Base-by-base conservation (phyloP, 1,140 invertebrate genomes). In the Drosophila melanica region DNA sequence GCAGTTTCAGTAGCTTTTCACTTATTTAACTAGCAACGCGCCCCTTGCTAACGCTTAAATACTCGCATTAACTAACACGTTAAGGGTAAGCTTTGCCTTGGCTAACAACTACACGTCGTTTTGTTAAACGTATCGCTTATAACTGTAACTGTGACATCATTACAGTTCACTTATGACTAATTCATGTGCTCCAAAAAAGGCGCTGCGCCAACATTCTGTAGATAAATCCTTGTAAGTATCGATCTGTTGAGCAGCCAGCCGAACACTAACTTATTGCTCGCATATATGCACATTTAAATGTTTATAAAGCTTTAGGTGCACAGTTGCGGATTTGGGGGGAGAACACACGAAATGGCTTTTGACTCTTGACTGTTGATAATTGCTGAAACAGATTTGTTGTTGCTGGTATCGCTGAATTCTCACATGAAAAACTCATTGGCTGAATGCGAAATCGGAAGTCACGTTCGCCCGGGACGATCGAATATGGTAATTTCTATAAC, bases 401-500 rank as follows among this genome's bases (percentile, higher is more conserved):
- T 84, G 50, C 39, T 65, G 69, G 47, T 42, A 70, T 30, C 68
- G 67, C 59, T 44, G 70, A 45, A 54, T 60, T 92, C 91, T 95
- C 93, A 96, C 95, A 96, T 95, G 91, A 96, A 96, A 93, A 96
- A 95, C 92, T 96, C 95, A 92, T 94, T 94, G 60, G 95, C 95
- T 91, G 95, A 95, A 94, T 95, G 94, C 74, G 95, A 95, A 86
- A 95, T 93, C 93, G 95, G 94, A 93, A 95, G 95, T 96, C 95
- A 96, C 94, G 95, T 95, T 85, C 94, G 92, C 77, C 95, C 94
- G 20, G 96, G 95, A 87, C 96, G 93, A 91, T 97, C 96, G 63
- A 97, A 93, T 82, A 97, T 95, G 55, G 96, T 96, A 86, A 97
- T 96, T 92, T 97, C 96, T 93, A 97, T 96, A 89, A 99, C 96